Percentiles rank a stretch among this genome's conserved stretches.
Conservation (phyloP, 1,140 invertebrate genomes). For the Sarcophaga peregrina region DNA sequence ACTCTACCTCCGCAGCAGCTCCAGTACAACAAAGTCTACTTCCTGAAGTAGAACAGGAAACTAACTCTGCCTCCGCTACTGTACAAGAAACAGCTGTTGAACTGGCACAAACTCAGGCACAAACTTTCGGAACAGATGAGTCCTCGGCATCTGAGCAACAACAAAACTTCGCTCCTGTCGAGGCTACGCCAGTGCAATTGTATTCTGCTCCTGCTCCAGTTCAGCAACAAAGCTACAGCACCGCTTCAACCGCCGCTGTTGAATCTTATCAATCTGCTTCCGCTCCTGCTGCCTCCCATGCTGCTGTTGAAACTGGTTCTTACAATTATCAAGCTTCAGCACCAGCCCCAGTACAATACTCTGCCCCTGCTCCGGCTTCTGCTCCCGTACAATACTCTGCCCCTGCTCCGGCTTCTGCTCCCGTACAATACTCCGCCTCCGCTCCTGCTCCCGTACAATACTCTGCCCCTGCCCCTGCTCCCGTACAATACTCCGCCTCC, state of each 20-base stretch:
- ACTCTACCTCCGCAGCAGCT: slow-evolving; percentile 30
- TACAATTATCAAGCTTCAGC: slow-evolving; percentile 30
- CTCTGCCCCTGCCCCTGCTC: slow-evolving; percentile 8
- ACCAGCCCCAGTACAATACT: background rate
- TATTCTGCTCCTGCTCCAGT: slow-evolving; percentile 34
- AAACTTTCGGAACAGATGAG: too few species aligned
- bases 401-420: background rate
- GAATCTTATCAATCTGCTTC: background rate
- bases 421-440: slow-evolving; percentile 30
- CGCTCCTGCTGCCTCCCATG: slow-evolving; percentile 33
- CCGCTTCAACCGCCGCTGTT: slow-evolving; percentile 45
- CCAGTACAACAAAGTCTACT: slow-evolving; percentile 4
- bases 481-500: too few species aligned
- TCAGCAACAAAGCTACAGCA: slow-evolving; percentile 40
- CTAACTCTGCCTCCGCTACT: too few species aligned
- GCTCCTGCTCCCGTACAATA: background rate
- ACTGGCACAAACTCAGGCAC: too few species aligned
- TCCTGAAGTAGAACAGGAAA: background rate
- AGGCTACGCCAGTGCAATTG: slow-evolving; percentile 26
- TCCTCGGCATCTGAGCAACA: background rate
- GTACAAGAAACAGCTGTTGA: background rate
- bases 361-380: background rate
- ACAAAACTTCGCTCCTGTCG: background rate
- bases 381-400: background rate
- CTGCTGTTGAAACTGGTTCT: slow-evolving; percentile 3